Percentiles rank a stretch among this genome's conserved stretches.
Evolutionary conservation across 2,888 invertebrate genomes (phyloP).

Genomic region (Mycalesis mineus): DNA sequence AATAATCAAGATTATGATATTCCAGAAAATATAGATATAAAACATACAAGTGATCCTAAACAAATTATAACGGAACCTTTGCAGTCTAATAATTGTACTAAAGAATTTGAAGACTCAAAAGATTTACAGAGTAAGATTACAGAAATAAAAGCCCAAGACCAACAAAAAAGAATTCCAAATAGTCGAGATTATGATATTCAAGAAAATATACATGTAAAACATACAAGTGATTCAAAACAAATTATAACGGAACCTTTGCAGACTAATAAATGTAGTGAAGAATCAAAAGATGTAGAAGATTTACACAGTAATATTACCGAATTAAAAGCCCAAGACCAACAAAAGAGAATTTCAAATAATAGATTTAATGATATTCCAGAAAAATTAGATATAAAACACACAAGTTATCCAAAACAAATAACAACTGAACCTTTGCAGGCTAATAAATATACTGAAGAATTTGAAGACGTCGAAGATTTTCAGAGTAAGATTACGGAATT

Average conservation of each 20-base stretch:
- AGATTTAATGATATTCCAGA: neutral
- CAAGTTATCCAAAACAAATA: neutral
- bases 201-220: neutral
- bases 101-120: too few relatives aligned
- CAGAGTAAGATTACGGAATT: conserved; percentile 32
- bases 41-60: neutral
- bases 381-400: neutral
- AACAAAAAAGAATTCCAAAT: conserved; percentile 15
- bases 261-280: conserved; percentile 9
- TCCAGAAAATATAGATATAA: neutral
- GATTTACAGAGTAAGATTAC: too few relatives aligned
- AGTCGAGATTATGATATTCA: conserved; percentile 29
- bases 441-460: conserved; percentile 30
- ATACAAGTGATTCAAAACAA: neutral
- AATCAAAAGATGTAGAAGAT: too few relatives aligned
- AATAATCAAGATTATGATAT: conserved; percentile 29
- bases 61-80: neutral
- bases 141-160: conserved; percentile 25
- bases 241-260: conserved; percentile 12
- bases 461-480: conserved; percentile 24
- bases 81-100: too few relatives aligned
- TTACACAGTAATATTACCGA: neutral
- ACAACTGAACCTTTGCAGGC: conserved; percentile 12
- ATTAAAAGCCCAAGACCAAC: conserved; percentile 24
- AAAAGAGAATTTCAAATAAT: conserved; percentile 10